phyloP scores from a whole-genome alignment of 1,140 invertebrate genomes.

The Samia ricini region DNA sequence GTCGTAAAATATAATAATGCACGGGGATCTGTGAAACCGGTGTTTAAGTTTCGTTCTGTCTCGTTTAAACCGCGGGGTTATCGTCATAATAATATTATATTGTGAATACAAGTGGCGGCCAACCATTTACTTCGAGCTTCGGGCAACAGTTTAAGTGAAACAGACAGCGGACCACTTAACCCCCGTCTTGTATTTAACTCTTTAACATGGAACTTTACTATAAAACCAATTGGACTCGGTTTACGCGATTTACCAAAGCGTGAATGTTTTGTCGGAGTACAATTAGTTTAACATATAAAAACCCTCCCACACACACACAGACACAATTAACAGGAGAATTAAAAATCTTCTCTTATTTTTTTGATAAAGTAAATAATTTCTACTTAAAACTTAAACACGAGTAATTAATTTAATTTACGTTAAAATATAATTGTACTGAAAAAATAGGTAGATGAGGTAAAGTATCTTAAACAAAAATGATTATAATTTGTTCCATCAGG shows the following conservation, averaged over 20 bases:
- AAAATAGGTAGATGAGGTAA: too few species aligned
- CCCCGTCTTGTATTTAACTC: slow-evolving; percentile 60
- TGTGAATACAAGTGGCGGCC: slow-evolving; percentile 43
- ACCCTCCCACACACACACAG: too few species aligned
- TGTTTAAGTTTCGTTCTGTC: slow-evolving; percentile 39
- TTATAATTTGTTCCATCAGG: too few species aligned
- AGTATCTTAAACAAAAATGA: too few species aligned
- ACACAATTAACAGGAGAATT: too few species aligned
- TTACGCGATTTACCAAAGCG: background rate
- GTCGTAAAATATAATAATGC: slow-evolving; percentile 35
- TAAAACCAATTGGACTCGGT: background rate
- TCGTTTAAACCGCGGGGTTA: slow-evolving; percentile 38
- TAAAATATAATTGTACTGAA: too few species aligned
- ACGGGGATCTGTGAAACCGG: slow-evolving; percentile 30
- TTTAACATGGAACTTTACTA: slow-evolving; percentile 42
- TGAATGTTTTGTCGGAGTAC: background rate
- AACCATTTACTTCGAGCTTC: slow-evolving; percentile 49
- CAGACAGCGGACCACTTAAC: slow-evolving; percentile 62
- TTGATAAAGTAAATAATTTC: too few species aligned
- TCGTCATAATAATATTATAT: slow-evolving; percentile 52
- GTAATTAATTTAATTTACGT: too few species aligned
- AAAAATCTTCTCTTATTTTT: too few species aligned
- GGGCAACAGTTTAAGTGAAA: slow-evolving; percentile 60
- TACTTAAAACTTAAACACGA: too few species aligned
- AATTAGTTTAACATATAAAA: too few species aligned